Base-by-base conservation (phyloP, 1,140 invertebrate genomes). In the Drosophila kikkawai region DNA sequence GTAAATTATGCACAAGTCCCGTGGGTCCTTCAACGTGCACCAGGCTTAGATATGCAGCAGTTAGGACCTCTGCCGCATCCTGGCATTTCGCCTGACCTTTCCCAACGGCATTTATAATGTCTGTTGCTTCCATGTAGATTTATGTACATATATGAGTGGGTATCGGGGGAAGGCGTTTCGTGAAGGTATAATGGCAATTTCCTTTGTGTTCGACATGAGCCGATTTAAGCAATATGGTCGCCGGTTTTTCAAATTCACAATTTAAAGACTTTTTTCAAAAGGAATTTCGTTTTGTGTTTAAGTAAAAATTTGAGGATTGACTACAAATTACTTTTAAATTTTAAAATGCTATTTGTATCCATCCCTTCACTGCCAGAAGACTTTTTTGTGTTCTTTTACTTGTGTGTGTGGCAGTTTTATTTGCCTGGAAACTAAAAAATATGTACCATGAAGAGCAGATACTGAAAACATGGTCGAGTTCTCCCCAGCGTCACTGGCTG, bases 351-450 rank as follows among this genome's bases (percentile, higher is more conserved):
- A 47, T 60, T 22, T 66, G 34, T 60, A 22, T 22, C 22, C 22
- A 56, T 59, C 64, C 45, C 47, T 76, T 44, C 39, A 36, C n/a
- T 53, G 29, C 57, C 65, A 78, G 67, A 65, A 32, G 65, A 44
- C 53, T 69, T 44, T 44, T 55, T 50, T 34, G 32, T 59, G 12
- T 17, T 58, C 44, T 50, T 57, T 50, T 76, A 77, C 74, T 65
- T 81, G 79, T 77, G 41, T 77, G 41, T 68, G 44, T 66, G 50
- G 55, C 59, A 64, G 56, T 81, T 85, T 64, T 86, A 76, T 79
- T 82, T 76, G 71, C 71, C 71, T 70, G 82, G 51, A 65, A 75
- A 79, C 73, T 77, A 81, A 88, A 84, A 81, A 88, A 88, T 84
- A 90, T 90, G 80, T 81, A 90, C 85, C 71, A 64, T 53, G 66